phyloP scores from a whole-genome alignment of 2,113 vertebrate species.

The Semnopithecus entellus region DNA sequence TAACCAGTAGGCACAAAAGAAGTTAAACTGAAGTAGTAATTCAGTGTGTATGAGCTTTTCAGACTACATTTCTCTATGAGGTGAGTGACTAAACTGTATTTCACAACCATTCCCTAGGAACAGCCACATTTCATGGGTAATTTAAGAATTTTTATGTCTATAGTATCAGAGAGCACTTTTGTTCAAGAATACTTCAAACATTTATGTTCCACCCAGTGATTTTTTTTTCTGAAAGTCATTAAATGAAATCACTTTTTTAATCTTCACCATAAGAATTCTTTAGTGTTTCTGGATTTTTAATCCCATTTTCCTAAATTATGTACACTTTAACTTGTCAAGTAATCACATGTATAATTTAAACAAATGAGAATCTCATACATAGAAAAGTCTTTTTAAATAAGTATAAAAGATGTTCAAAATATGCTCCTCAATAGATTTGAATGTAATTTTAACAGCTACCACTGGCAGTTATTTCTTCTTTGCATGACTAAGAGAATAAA shows the following conservation, averaged over 20 bases:
- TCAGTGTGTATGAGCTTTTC: background rate
- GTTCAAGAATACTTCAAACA: background rate
- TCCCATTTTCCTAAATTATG: background rate
- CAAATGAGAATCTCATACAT: background rate
- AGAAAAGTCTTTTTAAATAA: constrained; percentile 10
- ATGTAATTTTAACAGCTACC: background rate
- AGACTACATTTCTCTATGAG: background rate
- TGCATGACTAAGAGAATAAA: background rate
- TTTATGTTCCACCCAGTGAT: background rate
- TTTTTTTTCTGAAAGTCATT: background rate
- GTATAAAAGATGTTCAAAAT: background rate
- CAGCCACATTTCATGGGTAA: background rate
- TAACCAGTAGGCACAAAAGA: background rate
- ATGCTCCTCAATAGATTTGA: background rate
- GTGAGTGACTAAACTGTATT: background rate
- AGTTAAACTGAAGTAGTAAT: background rate
- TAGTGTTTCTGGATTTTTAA: background rate
- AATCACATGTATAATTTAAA: background rate
- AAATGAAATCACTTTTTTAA: background rate
- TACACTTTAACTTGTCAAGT: background rate
- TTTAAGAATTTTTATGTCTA: background rate
- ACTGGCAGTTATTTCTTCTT: background rate
- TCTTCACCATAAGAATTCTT: background rate
- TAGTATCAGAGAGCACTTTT: background rate
- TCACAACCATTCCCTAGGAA: background rate